A percentile compares a stretch with the other conserved stretches of the same genome.
These are phyloP conservation scores for Aphidius colemani DNA, from an alignment of 2,888 invertebrate genomes.

Conservation along the genomic window DNA sequence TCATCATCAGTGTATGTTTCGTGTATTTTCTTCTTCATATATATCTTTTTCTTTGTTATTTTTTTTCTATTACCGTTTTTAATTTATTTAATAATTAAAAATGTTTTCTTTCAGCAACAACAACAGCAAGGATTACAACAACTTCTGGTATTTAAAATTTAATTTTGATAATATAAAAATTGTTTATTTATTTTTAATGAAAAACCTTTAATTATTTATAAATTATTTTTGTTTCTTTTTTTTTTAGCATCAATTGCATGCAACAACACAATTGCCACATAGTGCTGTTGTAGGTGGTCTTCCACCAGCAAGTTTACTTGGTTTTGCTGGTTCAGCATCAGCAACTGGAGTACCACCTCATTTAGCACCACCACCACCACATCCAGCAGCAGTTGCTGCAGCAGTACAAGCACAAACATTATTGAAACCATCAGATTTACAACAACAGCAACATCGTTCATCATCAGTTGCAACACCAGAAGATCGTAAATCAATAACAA, in stretches of 20 bases:
- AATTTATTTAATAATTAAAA: not conserved
- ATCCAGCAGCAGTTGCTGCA: slow-evolving; percentile 62
- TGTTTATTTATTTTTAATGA: not conserved
- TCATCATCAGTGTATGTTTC: not conserved
- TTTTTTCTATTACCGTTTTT: not conserved
- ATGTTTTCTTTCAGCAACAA: slow-evolving; percentile 74
- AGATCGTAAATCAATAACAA: slow-evolving; percentile 66
- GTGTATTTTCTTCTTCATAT: slow-evolving; percentile 21
- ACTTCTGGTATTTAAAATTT: slow-evolving; percentile 80
- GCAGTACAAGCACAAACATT: slow-evolving; percentile 47
- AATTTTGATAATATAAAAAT: not conserved
- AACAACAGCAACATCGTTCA: slow-evolving; percentile 47
- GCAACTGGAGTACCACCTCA: slow-evolving; percentile 63
- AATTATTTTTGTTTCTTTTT: not conserved
- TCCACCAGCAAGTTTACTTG: slow-evolving; percentile 64
- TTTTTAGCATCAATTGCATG: slow-evolving; percentile 86
- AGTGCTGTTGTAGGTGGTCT: slow-evolving; percentile 63
- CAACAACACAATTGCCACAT: slow-evolving; percentile 67
- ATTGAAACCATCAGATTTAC: slow-evolving; percentile 62
- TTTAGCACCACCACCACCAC: slow-evolving; percentile 64
- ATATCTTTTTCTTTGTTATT: slow-evolving; percentile 2
- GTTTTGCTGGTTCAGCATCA: slow-evolving; percentile 63
- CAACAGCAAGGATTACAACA: slow-evolving; percentile 91
- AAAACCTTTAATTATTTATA: not conserved
- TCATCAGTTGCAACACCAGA: slow-evolving; percentile 60